Evolutionary conservation across 2,888 invertebrate species (phyloP), one percentile per base, ranked within the genome.

Genomic region (Atethmia centrago): DNA sequence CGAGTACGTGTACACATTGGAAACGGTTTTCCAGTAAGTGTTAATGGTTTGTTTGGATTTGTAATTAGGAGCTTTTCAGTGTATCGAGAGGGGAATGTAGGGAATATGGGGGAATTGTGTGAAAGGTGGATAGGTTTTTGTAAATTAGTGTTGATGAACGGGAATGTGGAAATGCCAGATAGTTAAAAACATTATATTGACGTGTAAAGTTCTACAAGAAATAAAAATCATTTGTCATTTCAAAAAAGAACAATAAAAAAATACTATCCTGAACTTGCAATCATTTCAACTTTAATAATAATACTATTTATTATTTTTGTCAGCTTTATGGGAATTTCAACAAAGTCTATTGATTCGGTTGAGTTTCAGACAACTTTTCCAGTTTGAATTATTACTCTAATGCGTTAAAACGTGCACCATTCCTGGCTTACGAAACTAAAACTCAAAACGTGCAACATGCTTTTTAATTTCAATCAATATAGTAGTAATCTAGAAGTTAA

Each of bases 21-120:
- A 83, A 80, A 84, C 84, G 79, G 81, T 82, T 85, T 82, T 79
- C 77, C 84, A 76, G 85, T 86, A 85, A 88, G 87, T 87, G 89
- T 89, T 88, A 88, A 88, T 90, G 90, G 90, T 90, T 88, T 93
- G 92, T 93, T 93, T 94, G 93, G 86, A 85, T 91, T 90, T 87
- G 91, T 93, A 93, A 94, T 94, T 93, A 92, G 90, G 86, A 83
- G 80, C 80, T 72, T 85, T 84, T 80, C 83, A 81, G 69, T 70
- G 82, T 85, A 76, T 85, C 65, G 51, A 36, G 55, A 36, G 76
- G 67, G 56, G 58, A 64, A 19, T 64, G 8, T 8, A 21, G 16
- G n/a, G 58, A n/a, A n/a, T 12, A 14, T 36, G n/a, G 25, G 42
- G 25, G 63, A 31, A 10, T 36, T 8, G 55, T 3, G 8, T 55